These are phyloP conservation scores for Sinocyclocheilus rhinocerous DNA, from an alignment of 2,113 vertebrate genomes.

Conservation along the genomic window DNA sequence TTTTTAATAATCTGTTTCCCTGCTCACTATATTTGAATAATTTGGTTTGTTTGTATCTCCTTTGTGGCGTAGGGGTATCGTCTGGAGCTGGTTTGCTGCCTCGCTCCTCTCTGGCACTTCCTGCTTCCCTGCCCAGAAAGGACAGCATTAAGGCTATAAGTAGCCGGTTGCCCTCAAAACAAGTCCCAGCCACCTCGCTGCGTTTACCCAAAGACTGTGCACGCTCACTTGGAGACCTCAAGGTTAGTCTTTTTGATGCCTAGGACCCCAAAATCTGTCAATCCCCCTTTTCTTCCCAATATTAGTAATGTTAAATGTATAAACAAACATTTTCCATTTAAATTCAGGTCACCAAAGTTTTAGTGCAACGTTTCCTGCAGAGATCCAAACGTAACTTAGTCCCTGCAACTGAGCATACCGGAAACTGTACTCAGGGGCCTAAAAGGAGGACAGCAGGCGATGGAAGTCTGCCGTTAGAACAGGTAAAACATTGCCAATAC, in stretches of 20 bases:
- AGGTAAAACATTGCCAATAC: constrained; percentile 62
- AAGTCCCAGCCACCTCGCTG: constrained; percentile 70
- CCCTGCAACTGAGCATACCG: constrained; percentile 71
- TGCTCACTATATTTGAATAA: neutral
- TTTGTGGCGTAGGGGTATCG: constrained; percentile 75
- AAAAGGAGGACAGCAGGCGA: constrained; percentile 76
- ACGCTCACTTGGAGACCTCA: constrained; percentile 92
- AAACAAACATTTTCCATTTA: neutral
- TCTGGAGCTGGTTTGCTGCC: constrained; percentile 81
- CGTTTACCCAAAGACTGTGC: constrained; percentile 80
- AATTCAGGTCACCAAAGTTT: constrained; percentile 81
- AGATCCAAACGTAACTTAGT: constrained; percentile 84
- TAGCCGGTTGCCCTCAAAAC: constrained; percentile 72
- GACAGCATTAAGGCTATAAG: constrained; percentile 65
- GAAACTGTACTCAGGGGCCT: constrained; percentile 73
- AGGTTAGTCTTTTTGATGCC: constrained; percentile 65
- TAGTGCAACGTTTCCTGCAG: constrained; percentile 91
- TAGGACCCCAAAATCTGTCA: too few relatives aligned
- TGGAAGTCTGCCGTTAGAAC: constrained; percentile 68
- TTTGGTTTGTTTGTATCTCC: neutral
- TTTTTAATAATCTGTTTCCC: neutral
- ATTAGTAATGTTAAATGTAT: neutral
- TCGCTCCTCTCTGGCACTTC: constrained; percentile 62
- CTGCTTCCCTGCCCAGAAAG: constrained; percentile 71
- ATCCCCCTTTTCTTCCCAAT: neutral